Conservation (phyloP, 2,888 invertebrate species). For the Callosobruchus maculatus region DNA sequence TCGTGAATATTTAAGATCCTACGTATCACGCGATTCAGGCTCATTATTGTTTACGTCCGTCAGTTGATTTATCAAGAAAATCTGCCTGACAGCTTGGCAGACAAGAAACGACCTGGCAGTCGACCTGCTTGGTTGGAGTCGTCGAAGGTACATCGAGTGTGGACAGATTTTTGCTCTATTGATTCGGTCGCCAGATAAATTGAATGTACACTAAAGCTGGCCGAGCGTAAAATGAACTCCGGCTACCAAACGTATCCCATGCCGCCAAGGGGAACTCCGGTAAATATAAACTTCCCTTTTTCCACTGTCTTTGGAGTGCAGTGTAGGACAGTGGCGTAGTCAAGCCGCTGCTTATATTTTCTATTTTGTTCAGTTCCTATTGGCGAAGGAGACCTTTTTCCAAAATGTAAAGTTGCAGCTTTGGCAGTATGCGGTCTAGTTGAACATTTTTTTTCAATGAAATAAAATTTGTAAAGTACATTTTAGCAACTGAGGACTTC, state of each 20-base stretch:
- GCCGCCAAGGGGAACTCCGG: not conserved
- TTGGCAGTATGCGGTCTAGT: too few species aligned
- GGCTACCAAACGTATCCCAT: not conserved
- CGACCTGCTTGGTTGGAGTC: not conserved
- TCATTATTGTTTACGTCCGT: too few species aligned
- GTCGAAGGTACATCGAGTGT: not conserved
- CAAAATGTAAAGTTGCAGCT: too few species aligned
- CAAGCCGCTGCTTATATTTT: not conserved
- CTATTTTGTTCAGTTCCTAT: not conserved
- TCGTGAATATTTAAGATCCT: too few species aligned
- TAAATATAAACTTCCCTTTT: not conserved
- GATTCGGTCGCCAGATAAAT: not conserved
- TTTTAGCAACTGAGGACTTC: too few species aligned
- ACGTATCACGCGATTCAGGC: too few species aligned
- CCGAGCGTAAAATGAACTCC: not conserved
- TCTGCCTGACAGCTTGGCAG: not conserved
- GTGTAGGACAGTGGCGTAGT: not conserved
- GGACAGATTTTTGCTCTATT: not conserved
- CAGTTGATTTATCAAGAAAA: not conserved
- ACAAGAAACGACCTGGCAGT: not conserved
- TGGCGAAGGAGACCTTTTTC: too few species aligned
- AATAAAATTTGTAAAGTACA: too few species aligned
- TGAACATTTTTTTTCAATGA: too few species aligned
- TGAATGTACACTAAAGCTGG: not conserved
- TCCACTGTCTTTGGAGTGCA: not conserved